Conservation (phyloP, 2,888 invertebrate genomes). For the Eristalinus aeneus region DNA sequence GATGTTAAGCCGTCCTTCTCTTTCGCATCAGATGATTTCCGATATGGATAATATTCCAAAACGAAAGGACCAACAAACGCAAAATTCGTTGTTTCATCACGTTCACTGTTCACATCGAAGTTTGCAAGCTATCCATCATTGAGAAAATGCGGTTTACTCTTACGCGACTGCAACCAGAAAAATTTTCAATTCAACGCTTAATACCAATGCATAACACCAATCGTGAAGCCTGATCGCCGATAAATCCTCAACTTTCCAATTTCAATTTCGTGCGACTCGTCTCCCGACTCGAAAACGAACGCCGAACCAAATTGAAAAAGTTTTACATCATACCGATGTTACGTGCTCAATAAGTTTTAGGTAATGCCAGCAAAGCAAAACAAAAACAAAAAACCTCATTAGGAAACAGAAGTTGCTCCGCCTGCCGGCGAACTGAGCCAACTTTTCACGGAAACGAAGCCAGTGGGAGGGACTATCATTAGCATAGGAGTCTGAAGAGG, state of each 20-base stretch:
- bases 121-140: too few species aligned
- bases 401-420: neutral
- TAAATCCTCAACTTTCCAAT: neutral
- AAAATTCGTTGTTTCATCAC: too few species aligned
- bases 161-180: too few species aligned
- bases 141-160: too few species aligned
- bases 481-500: neutral
- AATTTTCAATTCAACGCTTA: neutral
- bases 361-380: neutral
- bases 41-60: too few species aligned
- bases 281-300: neutral
- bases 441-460: neutral
- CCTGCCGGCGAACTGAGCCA: neutral
- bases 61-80: too few species aligned
- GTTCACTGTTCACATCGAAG: too few species aligned
- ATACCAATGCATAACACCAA: slow-evolving; percentile 11
- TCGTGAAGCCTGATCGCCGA: neutral
- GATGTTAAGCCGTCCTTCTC: too few species aligned
- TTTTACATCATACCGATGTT: neutral
- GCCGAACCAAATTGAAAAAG: neutral
- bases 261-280: neutral
- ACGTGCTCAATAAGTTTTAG: neutral
- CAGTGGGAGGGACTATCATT: neutral
- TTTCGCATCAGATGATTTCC: too few species aligned
- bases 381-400: neutral